Base-by-base conservation (phyloP, 2,797 vertebrate genomes). In the Coregonus suidteri region DNA sequence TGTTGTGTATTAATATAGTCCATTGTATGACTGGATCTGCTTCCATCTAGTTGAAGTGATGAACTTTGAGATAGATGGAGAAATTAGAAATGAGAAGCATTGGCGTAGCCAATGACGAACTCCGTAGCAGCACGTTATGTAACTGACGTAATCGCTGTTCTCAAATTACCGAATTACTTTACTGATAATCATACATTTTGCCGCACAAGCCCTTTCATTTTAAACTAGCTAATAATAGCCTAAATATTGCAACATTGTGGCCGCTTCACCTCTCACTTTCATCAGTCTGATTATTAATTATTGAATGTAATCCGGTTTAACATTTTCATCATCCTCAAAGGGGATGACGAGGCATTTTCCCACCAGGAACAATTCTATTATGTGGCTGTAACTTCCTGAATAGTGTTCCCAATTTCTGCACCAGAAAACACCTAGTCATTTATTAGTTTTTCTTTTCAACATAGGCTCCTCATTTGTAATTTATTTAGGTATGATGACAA, bases 311-410 rank as follows among this genome's bases (percentile, higher is more conserved):
- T 0, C 52, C 77, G 51, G 76, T 15, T 85, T 74, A 71, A 72
- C 76, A 31, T 75, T 81, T 70, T 18, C 80, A 80, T 83, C 82
- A 84, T 75, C 53, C 31, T 71, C 25, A 13, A 73, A 79, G 67
- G 80, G 83, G 41, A 47, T 92, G 90, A 93, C 90, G 80, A 20
- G 79, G 89, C 90, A 88, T 71, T 88, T 91, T 84, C 75, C 16
- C 20, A 34, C n/a, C 67, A 76, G 68, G 37, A 47, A 70, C 35
- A 47, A 47, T 70, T 70, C 9, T 5, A 47, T 47, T 18, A 47
- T 47, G 41, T 13, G 11, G 41, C 9, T 47, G 0, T 47, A 47
- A 47, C 41, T 47, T 47, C 41, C 3, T 47, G 3, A 47, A 47
- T 13, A 9, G 41, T 47, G 11, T 47, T 47, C 9, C 41, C 41